These are phyloP conservation scores for Rhinopithecus roxellana DNA, from an alignment of 2,113 vertebrate species.

Conservation along the genomic window DNA sequence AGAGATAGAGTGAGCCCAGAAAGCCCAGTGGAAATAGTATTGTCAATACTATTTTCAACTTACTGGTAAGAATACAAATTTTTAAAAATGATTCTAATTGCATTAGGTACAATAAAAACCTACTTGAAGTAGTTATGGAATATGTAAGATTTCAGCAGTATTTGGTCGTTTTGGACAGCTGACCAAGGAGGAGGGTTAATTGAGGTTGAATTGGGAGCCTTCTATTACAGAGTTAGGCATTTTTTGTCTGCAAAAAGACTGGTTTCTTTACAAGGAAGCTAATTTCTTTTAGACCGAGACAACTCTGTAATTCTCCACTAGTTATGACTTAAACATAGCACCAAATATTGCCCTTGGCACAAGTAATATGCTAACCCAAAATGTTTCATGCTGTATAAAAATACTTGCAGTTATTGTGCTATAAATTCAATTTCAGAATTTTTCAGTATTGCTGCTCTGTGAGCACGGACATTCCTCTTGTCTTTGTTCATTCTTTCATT, in stretches of 20 bases:
- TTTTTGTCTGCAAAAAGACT: not conserved
- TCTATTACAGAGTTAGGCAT: not conserved
- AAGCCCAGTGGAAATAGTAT: not conserved
- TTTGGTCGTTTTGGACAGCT: not conserved
- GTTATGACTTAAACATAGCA: not conserved
- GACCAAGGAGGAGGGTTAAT: not conserved
- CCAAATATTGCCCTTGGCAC: not conserved
- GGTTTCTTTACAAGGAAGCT: not conserved
- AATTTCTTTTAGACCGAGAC: slow-evolving; percentile 10
- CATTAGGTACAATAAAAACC: not conserved
- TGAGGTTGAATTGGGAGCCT: not conserved
- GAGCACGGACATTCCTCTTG: not conserved
- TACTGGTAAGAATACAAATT: not conserved
- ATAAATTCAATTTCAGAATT: not conserved
- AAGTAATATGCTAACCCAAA: not conserved
- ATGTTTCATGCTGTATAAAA: not conserved
- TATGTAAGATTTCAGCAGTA: not conserved
- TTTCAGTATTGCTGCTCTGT: not conserved
- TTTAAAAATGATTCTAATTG: not conserved
- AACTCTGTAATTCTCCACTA: not conserved
- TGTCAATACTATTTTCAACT: slow-evolving; percentile 12
- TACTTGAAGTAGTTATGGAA: not conserved
- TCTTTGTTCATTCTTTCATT: not conserved
- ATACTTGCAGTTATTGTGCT: not conserved
- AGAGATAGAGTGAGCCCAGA: not conserved